A percentile compares a stretch with the other conserved stretches of the same genome.
Conservation (phyloP, 2,113 vertebrate genomes). For the Bucco capensis region DNA sequence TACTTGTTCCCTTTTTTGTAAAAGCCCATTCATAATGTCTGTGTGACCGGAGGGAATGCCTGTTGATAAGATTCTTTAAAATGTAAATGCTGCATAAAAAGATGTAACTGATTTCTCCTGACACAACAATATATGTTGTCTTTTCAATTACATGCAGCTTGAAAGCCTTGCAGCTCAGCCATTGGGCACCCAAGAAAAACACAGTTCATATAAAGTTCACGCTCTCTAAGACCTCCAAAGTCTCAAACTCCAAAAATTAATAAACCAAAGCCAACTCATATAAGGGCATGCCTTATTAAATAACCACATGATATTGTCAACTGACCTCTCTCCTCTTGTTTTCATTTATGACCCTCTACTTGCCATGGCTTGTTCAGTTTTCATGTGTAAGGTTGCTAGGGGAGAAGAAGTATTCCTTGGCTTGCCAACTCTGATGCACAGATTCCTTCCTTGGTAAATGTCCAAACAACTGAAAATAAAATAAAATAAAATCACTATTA, state of each 20-base stretch:
- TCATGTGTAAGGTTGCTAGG: not conserved
- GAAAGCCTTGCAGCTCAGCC: slow-evolving; percentile 14
- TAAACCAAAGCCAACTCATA: not conserved
- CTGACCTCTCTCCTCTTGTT: not conserved
- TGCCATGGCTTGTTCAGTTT: not conserved
- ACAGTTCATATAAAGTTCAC: slow-evolving; percentile 50
- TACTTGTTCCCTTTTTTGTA: not conserved
- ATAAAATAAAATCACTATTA: not conserved
- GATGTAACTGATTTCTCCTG: slow-evolving; percentile 3
- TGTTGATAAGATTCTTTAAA: not conserved
- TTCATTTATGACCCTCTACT: not conserved
- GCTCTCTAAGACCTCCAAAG: not conserved
- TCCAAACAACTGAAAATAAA: not conserved
- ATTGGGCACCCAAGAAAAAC: not conserved
- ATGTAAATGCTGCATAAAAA: slow-evolving; percentile 1
- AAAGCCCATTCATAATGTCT: not conserved
- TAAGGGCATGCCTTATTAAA: not conserved
- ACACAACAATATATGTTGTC: slow-evolving; percentile 18
- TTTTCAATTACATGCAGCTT: not conserved
- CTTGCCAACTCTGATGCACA: not conserved
- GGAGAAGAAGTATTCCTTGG: not conserved
- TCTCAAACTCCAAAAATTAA: not conserved
- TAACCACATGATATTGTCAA: not conserved
- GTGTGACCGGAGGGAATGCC: not conserved
- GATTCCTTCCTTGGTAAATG: not conserved